Percentiles rank a stretch among this genome's conserved stretches.
Conservation (phyloP, 2,113 vertebrate genomes). For the Phodopus roborovskii region DNA sequence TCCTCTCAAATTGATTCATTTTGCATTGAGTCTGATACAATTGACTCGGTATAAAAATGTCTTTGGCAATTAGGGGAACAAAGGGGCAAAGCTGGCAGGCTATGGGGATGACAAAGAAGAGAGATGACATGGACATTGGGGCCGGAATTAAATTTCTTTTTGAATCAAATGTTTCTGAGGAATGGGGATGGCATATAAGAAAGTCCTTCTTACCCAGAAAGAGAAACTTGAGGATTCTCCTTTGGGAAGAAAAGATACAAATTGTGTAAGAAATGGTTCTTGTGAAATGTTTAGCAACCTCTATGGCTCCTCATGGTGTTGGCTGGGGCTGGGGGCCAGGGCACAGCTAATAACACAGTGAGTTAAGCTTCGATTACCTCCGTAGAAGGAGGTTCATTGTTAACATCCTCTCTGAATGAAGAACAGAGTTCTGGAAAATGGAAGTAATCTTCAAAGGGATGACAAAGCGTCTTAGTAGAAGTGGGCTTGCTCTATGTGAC, state of each 20-base stretch:
- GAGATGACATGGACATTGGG: conserved; percentile 42
- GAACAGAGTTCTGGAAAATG: background rate
- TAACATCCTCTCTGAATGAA: background rate
- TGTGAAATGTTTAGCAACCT: background rate
- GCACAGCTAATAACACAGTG: background rate
- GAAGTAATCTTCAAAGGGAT: background rate
- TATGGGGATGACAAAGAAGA: conserved; percentile 70
- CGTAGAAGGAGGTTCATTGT: background rate
- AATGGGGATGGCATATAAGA: conserved; percentile 58
- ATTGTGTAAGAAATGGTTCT: background rate
- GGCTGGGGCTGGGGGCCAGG: background rate
- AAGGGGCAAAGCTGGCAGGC: conserved; percentile 78
- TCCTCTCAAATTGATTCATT: conserved; percentile 58
- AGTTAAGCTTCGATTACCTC: background rate
- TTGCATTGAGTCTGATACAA: conserved; percentile 71
- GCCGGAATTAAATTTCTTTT: conserved; percentile 72
- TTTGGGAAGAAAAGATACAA: background rate
- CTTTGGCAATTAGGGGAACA: conserved; percentile 76
- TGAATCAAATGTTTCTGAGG: conserved; percentile 57
- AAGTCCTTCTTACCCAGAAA: conserved; percentile 14
- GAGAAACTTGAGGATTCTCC: conserved; percentile 39
- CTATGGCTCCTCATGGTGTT: background rate
- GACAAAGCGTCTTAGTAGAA: background rate
- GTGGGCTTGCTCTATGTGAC: conserved; percentile 1
- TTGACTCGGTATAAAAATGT: conserved; percentile 72